Evolutionary conservation across 1,140 invertebrate genomes (phyloP).

Genomic region (Zaprionus vittiger): DNA sequence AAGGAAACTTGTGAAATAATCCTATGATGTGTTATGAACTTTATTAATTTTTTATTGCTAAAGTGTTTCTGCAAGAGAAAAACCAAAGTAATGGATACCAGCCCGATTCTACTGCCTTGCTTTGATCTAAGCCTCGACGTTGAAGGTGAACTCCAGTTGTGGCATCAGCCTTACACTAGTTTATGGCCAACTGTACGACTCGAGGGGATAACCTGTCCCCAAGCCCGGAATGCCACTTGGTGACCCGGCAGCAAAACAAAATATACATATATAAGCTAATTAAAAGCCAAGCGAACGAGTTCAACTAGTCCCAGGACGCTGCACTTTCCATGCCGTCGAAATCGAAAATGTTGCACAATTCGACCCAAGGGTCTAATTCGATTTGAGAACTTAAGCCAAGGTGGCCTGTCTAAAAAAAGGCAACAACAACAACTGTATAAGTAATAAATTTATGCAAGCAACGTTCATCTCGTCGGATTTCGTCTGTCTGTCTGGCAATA

Average conservation of each 20-base stretch:
- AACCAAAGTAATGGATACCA: too few relatives aligned
- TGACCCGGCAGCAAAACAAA: not conserved
- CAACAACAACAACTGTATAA: constrained; percentile 7
- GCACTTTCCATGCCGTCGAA: constrained; percentile 50
- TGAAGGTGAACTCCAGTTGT: not conserved
- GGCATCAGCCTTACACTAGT: not conserved
- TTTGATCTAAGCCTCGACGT: not conserved
- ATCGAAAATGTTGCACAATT: constrained; percentile 73
- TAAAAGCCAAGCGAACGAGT: constrained; percentile 46
- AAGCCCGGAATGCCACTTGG: not conserved
- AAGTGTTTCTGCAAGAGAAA: too few relatives aligned
- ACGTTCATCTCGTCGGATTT: not conserved
- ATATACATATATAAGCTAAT: not conserved
- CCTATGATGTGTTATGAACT: too few relatives aligned
- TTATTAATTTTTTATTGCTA: too few relatives aligned
- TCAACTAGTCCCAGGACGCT: constrained; percentile 46
- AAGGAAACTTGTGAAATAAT: too few relatives aligned
- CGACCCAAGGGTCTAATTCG: constrained; percentile 75
- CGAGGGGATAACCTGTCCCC: not conserved
- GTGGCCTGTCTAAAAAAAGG: constrained; percentile 34
- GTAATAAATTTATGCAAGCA: constrained; percentile 61
- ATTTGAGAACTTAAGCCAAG: constrained; percentile 70
- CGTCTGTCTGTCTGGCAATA: not conserved
- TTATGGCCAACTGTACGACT: not conserved
- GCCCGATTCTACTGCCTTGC: too few relatives aligned